Evolutionary conservation across 1,140 invertebrate genomes (phyloP), one percentile per base, ranked within the genome.

Genomic region (Anoplolepis gracilipes): DNA sequence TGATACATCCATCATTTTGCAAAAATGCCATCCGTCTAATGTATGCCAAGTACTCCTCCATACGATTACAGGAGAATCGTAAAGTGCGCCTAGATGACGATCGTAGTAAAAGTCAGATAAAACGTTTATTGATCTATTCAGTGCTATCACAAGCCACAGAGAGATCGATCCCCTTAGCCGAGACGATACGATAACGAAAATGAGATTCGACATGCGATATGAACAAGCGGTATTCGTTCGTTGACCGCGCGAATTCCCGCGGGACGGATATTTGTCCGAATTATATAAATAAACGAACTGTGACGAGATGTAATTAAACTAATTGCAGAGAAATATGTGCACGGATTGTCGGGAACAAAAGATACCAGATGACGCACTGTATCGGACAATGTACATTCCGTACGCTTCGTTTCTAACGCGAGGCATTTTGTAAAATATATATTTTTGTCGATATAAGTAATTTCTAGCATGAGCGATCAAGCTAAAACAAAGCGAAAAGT

Each of bases 111-210:
- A 88, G 70, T 85, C 87, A 70, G 84, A 88, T 70, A 85, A 81
- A 86, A 86, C 79, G 77, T 86, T 88, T 88, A 86, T 89, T 84
- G 85, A 88, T 88, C 84, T 73, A 87, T 75, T 84, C 86, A 57
- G 61, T 67, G 85, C 65, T 77, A 86, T 88, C 61, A 19, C 13
- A 59, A 64, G 84, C 84, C 77, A 53, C 84, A 85, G 62, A 86
- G 82, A 79, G 84, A 89, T 89, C 84, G 73, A 86, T 89, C 84
- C 82, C 62, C 87, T 88, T 76, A 62, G n/a, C 36, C 49, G 84
- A 28, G 64, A 69, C 73, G 42, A 79, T 72, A 77, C 42, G 67
- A 69, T 70, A 65, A 77, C 33, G 77, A 88, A 87, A 88, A 89
- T 88, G 87, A 88, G 87, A 88, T 77, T 62, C 84, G 53, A 46